Percentiles rank a stretch among this genome's conserved stretches.
These are phyloP conservation scores for Rhagonycha lutea DNA, from an alignment of 2,888 invertebrate genomes.

Conservation along the genomic window DNA sequence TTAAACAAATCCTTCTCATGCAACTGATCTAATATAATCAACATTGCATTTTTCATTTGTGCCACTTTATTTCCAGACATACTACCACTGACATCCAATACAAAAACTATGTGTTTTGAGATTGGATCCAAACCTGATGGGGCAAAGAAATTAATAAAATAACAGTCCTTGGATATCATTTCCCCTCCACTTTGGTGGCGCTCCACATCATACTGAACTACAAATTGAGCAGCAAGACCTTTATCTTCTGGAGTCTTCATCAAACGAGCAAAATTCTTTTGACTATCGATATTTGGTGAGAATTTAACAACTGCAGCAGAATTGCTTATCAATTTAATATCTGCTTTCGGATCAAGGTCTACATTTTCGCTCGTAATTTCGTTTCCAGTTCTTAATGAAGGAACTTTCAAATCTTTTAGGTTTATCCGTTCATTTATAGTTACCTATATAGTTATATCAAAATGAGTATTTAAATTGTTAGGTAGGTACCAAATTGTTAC, in stretches of 20 bases:
- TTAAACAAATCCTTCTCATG: slow-evolving; percentile 68
- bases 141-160: slow-evolving; percentile 77
- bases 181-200: slow-evolving; percentile 63
- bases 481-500: slow-evolving; percentile 30
- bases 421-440: slow-evolving; percentile 66
- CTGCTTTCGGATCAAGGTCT: slow-evolving; percentile 51
- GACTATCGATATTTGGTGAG: slow-evolving; percentile 62
- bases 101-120: slow-evolving; percentile 71
- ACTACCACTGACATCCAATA: slow-evolving; percentile 75
- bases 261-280: slow-evolving; percentile 58
- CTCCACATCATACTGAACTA: slow-evolving; percentile 71
- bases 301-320: slow-evolving; percentile 56
- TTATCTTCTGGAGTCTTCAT: slow-evolving; percentile 47
- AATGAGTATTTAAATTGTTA: too few species aligned
- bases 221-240: slow-evolving; percentile 67
- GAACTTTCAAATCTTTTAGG: slow-evolving; percentile 64
- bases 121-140: slow-evolving; percentile 64
- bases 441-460: slow-evolving; percentile 48
- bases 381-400: slow-evolving; percentile 67
- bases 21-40: slow-evolving; percentile 66
- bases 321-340: slow-evolving; percentile 38
- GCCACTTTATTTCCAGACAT: slow-evolving; percentile 71
- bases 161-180: slow-evolving; percentile 67
- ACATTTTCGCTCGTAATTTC: slow-evolving; percentile 63
- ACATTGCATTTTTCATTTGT: slow-evolving; percentile 71